These are phyloP conservation scores for Hippoglossus stenolepis DNA, from an alignment of 2,113 vertebrate genomes.

Conservation along the genomic window DNA sequence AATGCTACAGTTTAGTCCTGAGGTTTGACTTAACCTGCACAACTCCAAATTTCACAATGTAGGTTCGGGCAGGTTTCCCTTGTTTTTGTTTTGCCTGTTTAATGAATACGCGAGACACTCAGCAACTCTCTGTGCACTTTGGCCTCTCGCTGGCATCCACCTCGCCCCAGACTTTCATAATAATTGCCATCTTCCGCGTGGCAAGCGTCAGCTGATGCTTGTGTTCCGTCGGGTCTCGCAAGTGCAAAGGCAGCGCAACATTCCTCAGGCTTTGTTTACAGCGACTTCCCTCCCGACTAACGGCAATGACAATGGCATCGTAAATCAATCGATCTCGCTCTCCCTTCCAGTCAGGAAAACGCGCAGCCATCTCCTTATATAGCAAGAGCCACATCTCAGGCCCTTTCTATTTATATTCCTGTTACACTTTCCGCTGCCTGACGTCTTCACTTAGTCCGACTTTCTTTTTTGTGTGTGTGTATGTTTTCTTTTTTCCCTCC, in stretches of 20 bases:
- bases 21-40: not conserved
- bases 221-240: not conserved
- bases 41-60: not conserved
- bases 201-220: conserved; percentile 30
- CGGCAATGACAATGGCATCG: conserved; percentile 30
- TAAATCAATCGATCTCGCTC: conserved; percentile 73
- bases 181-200: conserved; percentile 27
- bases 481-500: not conserved
- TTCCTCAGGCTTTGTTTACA: conserved; percentile 45
- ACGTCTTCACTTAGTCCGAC: conserved; percentile 68
- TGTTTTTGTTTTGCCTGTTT: conserved; percentile 11
- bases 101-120: conserved; percentile 22
- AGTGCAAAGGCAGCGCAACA: not conserved
- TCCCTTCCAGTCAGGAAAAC: conserved; percentile 33
- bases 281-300: conserved; percentile 25
- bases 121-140: conserved; percentile 30
- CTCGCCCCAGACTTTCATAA: conserved; percentile 1
- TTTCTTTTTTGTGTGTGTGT: conserved; percentile 38
- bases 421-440: conserved; percentile 59
- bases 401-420: conserved; percentile 81
- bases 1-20: too few relatives aligned
- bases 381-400: conserved; percentile 71
- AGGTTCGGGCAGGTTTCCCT: not conserved
- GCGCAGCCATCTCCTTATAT: conserved; percentile 81
- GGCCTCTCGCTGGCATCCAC: not conserved